Conservation (phyloP, 2,113 vertebrate species). For the Actenoides hombroni region DNA sequence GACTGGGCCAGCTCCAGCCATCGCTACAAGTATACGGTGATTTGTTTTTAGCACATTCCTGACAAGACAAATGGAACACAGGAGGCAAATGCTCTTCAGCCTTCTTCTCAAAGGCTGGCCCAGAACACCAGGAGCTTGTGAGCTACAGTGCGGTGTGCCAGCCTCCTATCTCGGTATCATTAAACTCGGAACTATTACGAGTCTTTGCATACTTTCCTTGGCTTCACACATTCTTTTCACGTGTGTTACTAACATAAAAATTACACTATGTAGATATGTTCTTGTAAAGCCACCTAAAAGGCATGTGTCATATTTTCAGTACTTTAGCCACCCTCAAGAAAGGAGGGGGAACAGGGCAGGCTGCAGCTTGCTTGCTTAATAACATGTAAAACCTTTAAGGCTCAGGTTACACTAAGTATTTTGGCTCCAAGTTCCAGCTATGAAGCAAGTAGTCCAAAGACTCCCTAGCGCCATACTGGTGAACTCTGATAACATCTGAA, state of each 20-base stretch:
- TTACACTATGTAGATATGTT: neutral
- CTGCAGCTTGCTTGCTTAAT: slow-evolving; percentile 33
- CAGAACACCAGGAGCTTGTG: neutral
- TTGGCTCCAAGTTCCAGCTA: neutral
- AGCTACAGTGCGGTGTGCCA: neutral
- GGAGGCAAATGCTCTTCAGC: neutral
- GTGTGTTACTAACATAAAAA: neutral
- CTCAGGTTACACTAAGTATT: slow-evolving; percentile 16
- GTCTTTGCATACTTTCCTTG: neutral
- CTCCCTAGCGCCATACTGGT: neutral
- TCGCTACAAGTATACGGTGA: neutral
- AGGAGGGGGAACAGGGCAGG: neutral
- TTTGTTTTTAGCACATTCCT: slow-evolving; percentile 19
- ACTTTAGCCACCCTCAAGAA: neutral
- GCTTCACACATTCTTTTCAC: neutral
- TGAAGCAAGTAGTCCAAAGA: slow-evolving; percentile 1
- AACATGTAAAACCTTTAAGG: slow-evolving; percentile 20
- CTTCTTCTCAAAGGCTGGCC: neutral
- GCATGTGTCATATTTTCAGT: neutral
- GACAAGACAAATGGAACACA: neutral
- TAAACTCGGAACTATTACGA: neutral
- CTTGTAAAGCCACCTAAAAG: neutral
- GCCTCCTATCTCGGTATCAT: neutral
- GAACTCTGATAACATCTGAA: neutral
- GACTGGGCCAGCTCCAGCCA: neutral